Evolutionary conservation across 2,888 invertebrate genomes (phyloP).

Genomic region (Cyaniris semiargus): DNA sequence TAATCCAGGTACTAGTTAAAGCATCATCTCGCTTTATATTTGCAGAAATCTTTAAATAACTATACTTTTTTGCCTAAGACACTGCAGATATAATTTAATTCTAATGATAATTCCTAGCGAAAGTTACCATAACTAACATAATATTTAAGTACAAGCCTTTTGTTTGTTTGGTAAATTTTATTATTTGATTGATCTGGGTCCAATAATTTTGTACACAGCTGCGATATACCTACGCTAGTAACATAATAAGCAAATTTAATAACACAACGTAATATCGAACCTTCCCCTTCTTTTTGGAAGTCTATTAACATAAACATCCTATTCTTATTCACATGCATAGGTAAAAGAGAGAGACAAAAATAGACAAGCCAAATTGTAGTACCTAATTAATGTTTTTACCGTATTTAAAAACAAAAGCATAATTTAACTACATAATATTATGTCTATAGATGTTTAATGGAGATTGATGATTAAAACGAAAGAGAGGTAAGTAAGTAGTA

Average conservation of each 20-base stretch:
- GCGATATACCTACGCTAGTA: background rate
- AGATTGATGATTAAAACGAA: too few relatives aligned
- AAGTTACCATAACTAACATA: slow-evolving; percentile 32
- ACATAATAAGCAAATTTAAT: background rate
- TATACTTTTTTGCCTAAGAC: background rate
- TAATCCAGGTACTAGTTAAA: background rate
- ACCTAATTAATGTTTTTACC: background rate
- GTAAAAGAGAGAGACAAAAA: background rate
- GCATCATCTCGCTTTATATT: background rate
- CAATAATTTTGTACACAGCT: background rate
- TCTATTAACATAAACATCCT: background rate
- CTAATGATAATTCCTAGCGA: slow-evolving; percentile 34
- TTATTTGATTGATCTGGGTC: background rate
- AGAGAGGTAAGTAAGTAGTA: background rate
- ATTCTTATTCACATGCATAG: background rate
- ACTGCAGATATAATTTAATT: slow-evolving; percentile 35
- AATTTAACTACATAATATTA: background rate
- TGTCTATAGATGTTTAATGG: background rate
- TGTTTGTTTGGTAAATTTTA: background rate
- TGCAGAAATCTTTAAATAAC: too few relatives aligned
- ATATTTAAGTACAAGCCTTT: slow-evolving; percentile 12
- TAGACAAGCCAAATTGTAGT: background rate
- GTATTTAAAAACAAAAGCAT: background rate
- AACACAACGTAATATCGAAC: background rate
- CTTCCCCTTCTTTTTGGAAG: background rate